Percentiles rank a stretch among this genome's conserved stretches.
Conservation (phyloP, 2,113 vertebrate genomes). For the Lathamus discolor region DNA sequence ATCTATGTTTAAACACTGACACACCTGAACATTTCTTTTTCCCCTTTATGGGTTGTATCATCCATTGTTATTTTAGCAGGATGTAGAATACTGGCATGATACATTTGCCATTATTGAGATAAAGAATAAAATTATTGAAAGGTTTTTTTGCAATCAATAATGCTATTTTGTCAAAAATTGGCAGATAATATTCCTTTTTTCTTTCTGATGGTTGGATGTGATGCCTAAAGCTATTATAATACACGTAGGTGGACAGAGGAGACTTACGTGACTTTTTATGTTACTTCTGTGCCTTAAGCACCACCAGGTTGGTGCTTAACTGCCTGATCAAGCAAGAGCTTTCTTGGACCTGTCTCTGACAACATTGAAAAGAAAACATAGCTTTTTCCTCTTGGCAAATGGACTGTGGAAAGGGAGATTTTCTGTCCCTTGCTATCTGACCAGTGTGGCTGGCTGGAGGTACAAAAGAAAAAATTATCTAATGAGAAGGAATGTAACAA, state of each 20-base stretch:
- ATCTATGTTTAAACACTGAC: neutral
- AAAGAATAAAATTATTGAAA: neutral
- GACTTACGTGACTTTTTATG: too few relatives aligned
- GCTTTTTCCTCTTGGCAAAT: neutral
- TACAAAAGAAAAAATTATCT: neutral
- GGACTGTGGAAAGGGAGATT: neutral
- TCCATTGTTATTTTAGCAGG: neutral
- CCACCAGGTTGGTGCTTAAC: neutral
- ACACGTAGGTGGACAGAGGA: neutral
- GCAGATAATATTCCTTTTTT: neutral
- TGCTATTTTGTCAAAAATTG: neutral
- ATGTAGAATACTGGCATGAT: neutral
- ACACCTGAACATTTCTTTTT: neutral
- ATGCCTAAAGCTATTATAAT: neutral
- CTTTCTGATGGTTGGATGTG: neutral
- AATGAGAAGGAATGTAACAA: neutral
- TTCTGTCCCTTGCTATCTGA: neutral
- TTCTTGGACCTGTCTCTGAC: neutral
- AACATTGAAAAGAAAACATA: neutral
- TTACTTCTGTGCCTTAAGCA: too few relatives aligned
- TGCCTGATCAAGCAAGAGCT: neutral
- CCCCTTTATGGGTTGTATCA: neutral
- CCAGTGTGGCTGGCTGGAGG: neutral
- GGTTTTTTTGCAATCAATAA: neutral
- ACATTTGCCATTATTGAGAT: neutral